A percentile compares a stretch with the other conserved stretches of the same genome.
Conservation (phyloP, 2,113 vertebrate genomes). For the Myrmecobius fasciatus region DNA sequence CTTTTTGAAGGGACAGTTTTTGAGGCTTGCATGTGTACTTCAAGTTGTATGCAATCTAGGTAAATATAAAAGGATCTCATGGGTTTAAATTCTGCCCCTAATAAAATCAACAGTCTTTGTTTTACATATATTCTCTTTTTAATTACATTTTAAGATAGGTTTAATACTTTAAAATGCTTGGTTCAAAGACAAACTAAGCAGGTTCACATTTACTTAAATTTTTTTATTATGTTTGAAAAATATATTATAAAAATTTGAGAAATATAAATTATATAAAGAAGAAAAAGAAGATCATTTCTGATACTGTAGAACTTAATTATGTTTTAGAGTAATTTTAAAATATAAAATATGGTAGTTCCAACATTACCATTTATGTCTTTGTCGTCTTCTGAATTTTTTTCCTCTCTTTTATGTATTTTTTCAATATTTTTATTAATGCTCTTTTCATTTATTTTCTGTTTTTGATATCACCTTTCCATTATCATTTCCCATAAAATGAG, state of each 20-base stretch:
- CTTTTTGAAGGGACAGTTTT: slow-evolving; percentile 21
- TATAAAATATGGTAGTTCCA: neutral
- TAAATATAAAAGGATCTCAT: slow-evolving; percentile 23
- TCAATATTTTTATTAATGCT: neutral
- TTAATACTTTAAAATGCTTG: slow-evolving; percentile 44
- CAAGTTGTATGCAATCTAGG: slow-evolving; percentile 38
- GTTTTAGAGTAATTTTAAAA: neutral
- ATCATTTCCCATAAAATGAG: neutral
- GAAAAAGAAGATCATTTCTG: neutral
- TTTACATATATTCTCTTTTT: slow-evolving; percentile 25
- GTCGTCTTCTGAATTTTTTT: neutral
- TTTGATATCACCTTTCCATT: neutral
- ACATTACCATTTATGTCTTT: neutral
- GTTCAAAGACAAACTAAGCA: neutral
- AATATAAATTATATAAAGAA: neutral
- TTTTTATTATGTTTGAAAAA: neutral
- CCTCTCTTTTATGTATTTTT: neutral
- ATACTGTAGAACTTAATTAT: neutral
- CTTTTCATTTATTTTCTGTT: neutral
- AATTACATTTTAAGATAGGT: slow-evolving; percentile 23
- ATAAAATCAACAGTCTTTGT: slow-evolving; percentile 10
- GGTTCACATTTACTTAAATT: neutral
- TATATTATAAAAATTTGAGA: neutral
- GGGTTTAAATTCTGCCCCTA: slow-evolving; percentile 32
- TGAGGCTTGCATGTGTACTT: slow-evolving; percentile 9